Evolutionary conservation across 1,140 invertebrate species (phyloP), one percentile per base, ranked within the genome.

Genomic region (Anastatus disparis): DNA sequence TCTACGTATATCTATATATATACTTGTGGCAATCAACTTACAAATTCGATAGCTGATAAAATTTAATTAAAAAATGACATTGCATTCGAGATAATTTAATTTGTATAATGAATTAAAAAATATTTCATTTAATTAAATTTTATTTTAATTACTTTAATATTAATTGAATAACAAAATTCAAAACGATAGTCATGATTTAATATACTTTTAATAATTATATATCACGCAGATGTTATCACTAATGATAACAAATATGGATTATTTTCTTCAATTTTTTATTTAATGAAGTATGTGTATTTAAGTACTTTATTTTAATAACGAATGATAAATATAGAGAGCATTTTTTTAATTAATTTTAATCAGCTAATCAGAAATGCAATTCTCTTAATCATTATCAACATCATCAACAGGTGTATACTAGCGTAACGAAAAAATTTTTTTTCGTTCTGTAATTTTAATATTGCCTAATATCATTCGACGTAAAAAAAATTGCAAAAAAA

Each of bases 401-500:
- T 61, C 42, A 61, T 61, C 40, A 44, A 61, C 58, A 61, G 26
- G 20, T 29, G 27, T 61, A 46, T 24, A 61, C 58, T 29, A 46
- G 58, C 22, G 15, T 29, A 61, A 17, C 42, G 40, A 46, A 46
- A 61, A 44, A 24, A 27, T 15, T n/a, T n/a, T n/a, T 44, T 13
- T 27, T 52, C 17, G 26, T n/a, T 52, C 24, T 52, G 50, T 4
- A 26, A 0, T 26, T 42, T 17, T 42, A n/a, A n/a, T n/a, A n/a
- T n/a, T 40, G 2, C 31, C 42, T 20, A 26, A 26, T 42, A 59
- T 59, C n/a, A n/a, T 20, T 40, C 31, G 10, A 8, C n/a, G n/a
- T 29, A 35, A 35, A 35, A n/a, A 8, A 27, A 59, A 15, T 59
- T 22, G 1, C 3, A 44, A 61, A 29, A 46, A 29, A 61, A 10